These are phyloP conservation scores for Lytechinus pictus DNA, from an alignment of 35 echinoderm and acorn worm species.

Conservation along the genomic window DNA sequence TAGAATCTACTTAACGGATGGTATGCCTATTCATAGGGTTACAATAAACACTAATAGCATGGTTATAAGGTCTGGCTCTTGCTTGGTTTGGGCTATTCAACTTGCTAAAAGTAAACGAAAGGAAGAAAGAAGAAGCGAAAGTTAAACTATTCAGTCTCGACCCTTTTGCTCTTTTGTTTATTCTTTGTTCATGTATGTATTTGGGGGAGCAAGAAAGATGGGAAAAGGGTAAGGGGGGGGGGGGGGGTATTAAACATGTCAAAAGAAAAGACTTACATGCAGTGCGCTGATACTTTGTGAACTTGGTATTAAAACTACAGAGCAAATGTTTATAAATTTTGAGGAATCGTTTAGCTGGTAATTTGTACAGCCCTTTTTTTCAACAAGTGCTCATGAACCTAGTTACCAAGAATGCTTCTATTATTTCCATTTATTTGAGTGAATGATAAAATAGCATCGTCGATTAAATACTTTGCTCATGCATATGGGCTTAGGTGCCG, in stretches of 20 bases:
- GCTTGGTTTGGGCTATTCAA: neutral
- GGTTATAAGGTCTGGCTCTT: neutral
- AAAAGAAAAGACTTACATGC: neutral
- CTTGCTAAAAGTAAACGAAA: neutral
- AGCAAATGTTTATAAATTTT: too few species aligned
- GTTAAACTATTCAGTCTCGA: neutral
- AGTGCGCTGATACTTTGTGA: neutral
- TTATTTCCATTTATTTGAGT: too few species aligned
- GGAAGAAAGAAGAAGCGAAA: neutral
- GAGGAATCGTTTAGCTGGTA: too few species aligned
- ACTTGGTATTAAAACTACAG: neutral
- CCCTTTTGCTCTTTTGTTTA: neutral
- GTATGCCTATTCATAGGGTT: neutral
- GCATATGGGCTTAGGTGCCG: too few species aligned
- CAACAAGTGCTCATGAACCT: too few species aligned
- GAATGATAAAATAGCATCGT: too few species aligned
- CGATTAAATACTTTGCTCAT: too few species aligned
- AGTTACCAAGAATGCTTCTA: too few species aligned
- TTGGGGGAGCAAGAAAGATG: neutral
- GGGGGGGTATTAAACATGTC: neutral
- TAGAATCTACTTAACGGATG: neutral
- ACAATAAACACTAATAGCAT: neutral
- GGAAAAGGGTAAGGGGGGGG: neutral
- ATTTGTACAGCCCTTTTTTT: too few species aligned
- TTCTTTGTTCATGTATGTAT: neutral